phyloP scores from a whole-genome alignment of 2,797 vertebrate genomes.

The Setipinna tenuifilis region DNA sequence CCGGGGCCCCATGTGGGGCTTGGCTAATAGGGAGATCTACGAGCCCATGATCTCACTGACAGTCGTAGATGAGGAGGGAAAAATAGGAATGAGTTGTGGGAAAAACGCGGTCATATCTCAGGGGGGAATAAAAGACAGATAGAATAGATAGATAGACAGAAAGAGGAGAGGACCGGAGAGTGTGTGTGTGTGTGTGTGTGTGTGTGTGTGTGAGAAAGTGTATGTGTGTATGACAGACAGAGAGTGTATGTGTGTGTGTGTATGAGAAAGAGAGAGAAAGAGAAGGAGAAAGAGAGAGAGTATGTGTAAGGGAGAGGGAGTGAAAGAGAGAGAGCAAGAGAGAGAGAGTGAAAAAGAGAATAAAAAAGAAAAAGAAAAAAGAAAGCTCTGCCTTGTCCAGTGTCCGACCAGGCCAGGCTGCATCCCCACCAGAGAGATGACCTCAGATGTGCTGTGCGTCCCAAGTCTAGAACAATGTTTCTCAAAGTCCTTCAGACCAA shows the following conservation, averaged over 20 bases:
- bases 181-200: no score
- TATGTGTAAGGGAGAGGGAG: not conserved
- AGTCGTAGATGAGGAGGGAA: not conserved
- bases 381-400: not conserved
- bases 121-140: no score
- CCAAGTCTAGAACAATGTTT: no score
- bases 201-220: no score
- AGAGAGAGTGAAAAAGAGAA: not conserved
- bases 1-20: not conserved
- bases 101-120: not conserved
- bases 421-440: not conserved
- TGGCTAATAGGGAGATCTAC: not conserved
- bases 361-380: not conserved
- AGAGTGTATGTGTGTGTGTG: no score
- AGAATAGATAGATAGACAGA: no score
- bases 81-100: not conserved
- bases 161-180: no score
- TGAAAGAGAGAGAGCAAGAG: not conserved
- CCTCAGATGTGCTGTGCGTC: not conserved
- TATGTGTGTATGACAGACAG: no score
- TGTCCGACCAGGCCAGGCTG: not conserved
- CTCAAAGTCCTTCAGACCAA: no score
- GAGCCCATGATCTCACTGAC: constrained; percentile 7
- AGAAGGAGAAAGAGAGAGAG: no score
- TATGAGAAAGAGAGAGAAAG: no score